Evolutionary conservation across 2,113 vertebrate species (phyloP), one percentile per base, ranked within the genome.

Genomic region (Scatophagus argus): DNA sequence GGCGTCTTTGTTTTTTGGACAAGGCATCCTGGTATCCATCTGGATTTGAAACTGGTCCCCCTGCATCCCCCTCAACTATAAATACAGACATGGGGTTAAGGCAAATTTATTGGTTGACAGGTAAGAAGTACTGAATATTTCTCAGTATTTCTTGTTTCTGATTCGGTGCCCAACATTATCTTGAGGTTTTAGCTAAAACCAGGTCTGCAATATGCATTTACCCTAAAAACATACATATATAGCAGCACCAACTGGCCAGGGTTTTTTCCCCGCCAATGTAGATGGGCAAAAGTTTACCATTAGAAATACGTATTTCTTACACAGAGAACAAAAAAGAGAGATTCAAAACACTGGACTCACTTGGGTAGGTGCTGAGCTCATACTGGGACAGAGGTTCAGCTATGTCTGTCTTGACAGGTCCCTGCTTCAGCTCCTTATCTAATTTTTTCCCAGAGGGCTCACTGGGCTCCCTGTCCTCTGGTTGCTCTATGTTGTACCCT

Each of bases 1-100:
- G 94, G 27, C 97, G 97, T n/a, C 97, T 94, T 78, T 98, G 97
- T 64, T 99, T 99, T 93, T 98, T 99, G 39, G 95, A 96, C 67
- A 99, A 91, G 60, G 96, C 95, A 41, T 99, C 97, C 46, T 97
- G 97, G 89, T 96, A 97, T 29, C 96, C 96, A 85, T 98, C 97
- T 0, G 95, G 65, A 93, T 91, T 82, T 77, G 84, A 36, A 90
- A 94, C 64, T 1, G 89, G 76, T 27, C 80, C 92, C 34, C 91
- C 94, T 2, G 94, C 51, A 31, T 98, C 96, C 4, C 82, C 92
- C 56, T 98, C 96, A 70, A 97, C 96, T 72, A 90, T 1, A 60
- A 79, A 46, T 65, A 70, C 8, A 87, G 27, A 3, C 10, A 59
- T 13, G 6, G n/a, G n/a, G 14, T 74, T 66, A 80, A 19, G 43